Evolutionary conservation across 2,888 invertebrate species (phyloP).

Genomic region (Odontocerum albicorne): DNA sequence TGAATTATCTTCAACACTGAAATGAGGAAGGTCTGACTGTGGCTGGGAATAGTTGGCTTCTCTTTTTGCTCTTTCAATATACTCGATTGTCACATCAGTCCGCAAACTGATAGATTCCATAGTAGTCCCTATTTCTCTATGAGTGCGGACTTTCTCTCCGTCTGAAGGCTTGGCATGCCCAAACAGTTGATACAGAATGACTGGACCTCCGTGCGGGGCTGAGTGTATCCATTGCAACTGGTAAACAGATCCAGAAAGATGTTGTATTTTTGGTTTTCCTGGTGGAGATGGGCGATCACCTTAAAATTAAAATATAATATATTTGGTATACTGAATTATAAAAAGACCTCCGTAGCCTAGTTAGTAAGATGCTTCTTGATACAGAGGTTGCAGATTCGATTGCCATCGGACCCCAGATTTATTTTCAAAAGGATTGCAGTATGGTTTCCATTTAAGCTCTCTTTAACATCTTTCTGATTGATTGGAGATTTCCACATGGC

Average conservation of each 20-base stretch:
- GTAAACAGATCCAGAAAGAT: slow-evolving; percentile 71
- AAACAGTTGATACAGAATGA: slow-evolving; percentile 75
- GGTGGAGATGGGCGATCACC: slow-evolving; percentile 81
- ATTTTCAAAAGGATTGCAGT: too few species aligned
- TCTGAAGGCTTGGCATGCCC: slow-evolving; percentile 45
- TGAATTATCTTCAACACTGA: slow-evolving; percentile 54
- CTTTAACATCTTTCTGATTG: too few species aligned
- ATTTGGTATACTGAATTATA: background rate
- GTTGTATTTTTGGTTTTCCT: slow-evolving; percentile 72
- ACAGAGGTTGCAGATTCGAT: too few species aligned
- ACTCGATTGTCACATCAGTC: background rate
- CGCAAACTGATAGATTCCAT: slow-evolving; percentile 9
- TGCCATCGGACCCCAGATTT: too few species aligned
- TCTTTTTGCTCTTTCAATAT: background rate
- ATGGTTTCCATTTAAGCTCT: too few species aligned
- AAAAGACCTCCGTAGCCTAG: too few species aligned
- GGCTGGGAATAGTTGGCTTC: slow-evolving; percentile 41
- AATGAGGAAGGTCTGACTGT: slow-evolving; percentile 45
- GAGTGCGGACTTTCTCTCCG: slow-evolving; percentile 17
- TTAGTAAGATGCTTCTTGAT: too few species aligned
- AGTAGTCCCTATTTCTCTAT: slow-evolving; percentile 6
- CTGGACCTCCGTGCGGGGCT: slow-evolving; percentile 73
- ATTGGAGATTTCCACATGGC: too few species aligned
- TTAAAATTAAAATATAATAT: slow-evolving; percentile 39
- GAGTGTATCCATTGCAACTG: slow-evolving; percentile 83